A percentile compares a stretch with the other conserved stretches of the same genome.
These are phyloP conservation scores for Odocoileus hemionus DNA, from an alignment of 2,113 vertebrate species.

Conservation along the genomic window DNA sequence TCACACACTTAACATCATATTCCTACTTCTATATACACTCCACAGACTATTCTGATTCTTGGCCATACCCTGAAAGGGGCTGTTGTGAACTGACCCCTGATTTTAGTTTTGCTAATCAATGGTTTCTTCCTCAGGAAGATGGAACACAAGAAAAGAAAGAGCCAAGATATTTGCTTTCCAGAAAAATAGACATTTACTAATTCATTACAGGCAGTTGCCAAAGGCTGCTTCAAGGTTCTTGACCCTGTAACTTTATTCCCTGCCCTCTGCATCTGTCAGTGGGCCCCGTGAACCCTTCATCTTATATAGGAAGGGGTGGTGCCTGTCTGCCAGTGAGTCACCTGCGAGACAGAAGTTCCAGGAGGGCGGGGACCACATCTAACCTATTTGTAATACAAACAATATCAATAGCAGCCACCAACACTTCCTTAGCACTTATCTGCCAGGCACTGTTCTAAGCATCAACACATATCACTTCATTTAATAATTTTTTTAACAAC, in stretches of 20 bases:
- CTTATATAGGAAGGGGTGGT: not conserved
- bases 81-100: constrained; percentile 2
- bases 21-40: not conserved
- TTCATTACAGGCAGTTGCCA: not conserved
- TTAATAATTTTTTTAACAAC: not conserved
- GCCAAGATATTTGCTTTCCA: not conserved
- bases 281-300: not conserved
- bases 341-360: not conserved
- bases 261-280: not conserved
- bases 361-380: not conserved
- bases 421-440: not conserved
- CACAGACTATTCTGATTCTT: not conserved
- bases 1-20: not conserved
- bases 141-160: not conserved
- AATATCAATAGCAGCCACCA: not conserved
- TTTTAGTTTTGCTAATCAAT: not conserved
- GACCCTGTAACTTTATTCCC: constrained; percentile 23
- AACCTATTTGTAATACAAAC: not conserved
- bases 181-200: not conserved
- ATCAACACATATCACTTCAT: not conserved
- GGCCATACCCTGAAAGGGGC: not conserved
- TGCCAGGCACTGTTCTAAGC: not conserved
- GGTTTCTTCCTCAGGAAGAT: constrained; percentile 2
- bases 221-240: not conserved
- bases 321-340: not conserved